Percentiles rank a stretch among this genome's conserved stretches.
Conservation (phyloP, 2,888 invertebrate species). For the Drosophila kanekoi region DNA sequence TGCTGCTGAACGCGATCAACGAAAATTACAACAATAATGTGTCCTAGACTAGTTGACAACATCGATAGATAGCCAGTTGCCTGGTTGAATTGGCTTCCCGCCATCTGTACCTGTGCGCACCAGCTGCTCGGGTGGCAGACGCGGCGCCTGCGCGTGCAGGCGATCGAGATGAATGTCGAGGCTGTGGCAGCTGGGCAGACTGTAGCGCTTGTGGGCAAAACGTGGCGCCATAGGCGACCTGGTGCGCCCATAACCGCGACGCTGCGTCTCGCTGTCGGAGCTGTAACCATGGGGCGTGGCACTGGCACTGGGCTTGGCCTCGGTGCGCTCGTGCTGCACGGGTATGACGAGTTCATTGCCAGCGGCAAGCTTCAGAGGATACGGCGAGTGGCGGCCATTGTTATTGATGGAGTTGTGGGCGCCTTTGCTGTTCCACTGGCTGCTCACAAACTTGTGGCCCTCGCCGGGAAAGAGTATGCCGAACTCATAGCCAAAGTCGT, state of each 20-base stretch:
- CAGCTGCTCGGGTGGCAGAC: conserved; percentile 72
- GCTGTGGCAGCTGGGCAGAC: conserved; percentile 82
- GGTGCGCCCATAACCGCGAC: conserved; percentile 41
- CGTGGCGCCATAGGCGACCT: conserved; percentile 42
- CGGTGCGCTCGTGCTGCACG: conserved; percentile 88
- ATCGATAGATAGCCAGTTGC: conserved; percentile 48
- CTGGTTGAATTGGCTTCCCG: conserved; percentile 1
- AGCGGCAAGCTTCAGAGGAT: conserved; percentile 86
- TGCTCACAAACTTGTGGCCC: conserved; percentile 86
- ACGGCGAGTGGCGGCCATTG: conserved; percentile 67
- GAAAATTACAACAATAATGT: conserved; percentile 52
- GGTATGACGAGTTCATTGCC: conserved; percentile 88
- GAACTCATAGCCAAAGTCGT: conserved; percentile 93
- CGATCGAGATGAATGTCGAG: conserved; percentile 84
- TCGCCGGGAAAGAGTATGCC: conserved; percentile 90
- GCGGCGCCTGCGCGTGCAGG: conserved; percentile 82
- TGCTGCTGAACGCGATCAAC: conserved; percentile 28
- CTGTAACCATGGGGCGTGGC: conserved; percentile 67
- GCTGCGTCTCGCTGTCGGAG: conserved; percentile 75
- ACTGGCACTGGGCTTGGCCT: not conserved
- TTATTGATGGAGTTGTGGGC: conserved; percentile 32
- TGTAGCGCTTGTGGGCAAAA: conserved; percentile 83
- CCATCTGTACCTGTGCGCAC: conserved; percentile 69
- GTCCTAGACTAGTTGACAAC: conserved; percentile 74
- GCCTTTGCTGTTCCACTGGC: conserved; percentile 77